Evolutionary conservation across 1,140 invertebrate genomes (phyloP), one percentile per base, ranked within the genome.

Genomic region (Hirudo medicinalis): DNA sequence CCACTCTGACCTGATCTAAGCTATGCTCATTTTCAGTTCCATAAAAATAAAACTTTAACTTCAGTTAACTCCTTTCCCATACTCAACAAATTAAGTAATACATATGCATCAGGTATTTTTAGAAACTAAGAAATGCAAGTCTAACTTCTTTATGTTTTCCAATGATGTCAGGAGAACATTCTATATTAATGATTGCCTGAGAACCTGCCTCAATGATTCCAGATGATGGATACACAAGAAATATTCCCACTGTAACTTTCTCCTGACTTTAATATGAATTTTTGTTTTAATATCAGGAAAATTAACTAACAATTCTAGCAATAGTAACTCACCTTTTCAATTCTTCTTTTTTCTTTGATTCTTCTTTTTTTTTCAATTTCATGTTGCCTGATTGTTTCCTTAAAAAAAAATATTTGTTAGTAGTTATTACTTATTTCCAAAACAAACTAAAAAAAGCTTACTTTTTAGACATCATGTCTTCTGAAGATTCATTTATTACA

Each of bases 161-260:
- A 60, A 76, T 74, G 29, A 71, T 73, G 72, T 83, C 81, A n/a
- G 80, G 77, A 17, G 78, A 75, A 76, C 80, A 82, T 54, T 83
- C 82, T 1, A 82, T 79, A 25, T 76, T 79, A 71, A 83, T 78
- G n/a, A 75, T 76, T 71, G 79, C 78, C 60, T 78, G 77, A 17
- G 77, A 76, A 68, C 78, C 77, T 36, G 79, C 77, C 17, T 79
- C 70, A 27, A 82, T 77, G 22, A 79, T 80, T 27, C 80, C 80
- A 77, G 78, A 79, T 6, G 81, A 79, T 36, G 82, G 82, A 75
- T 77, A 80, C 53, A 82, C 77, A 43, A 77, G 79, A 75, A 81
- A 82, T 72, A 78, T 78, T n/a, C 80, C 79, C 15, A 17, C 43
- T 49, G 9, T 8, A 17, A 49, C 43, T 49, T 49, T 49, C 43